phyloP scores from a whole-genome alignment of 2,888 invertebrate species.

The Meganola albula region DNA sequence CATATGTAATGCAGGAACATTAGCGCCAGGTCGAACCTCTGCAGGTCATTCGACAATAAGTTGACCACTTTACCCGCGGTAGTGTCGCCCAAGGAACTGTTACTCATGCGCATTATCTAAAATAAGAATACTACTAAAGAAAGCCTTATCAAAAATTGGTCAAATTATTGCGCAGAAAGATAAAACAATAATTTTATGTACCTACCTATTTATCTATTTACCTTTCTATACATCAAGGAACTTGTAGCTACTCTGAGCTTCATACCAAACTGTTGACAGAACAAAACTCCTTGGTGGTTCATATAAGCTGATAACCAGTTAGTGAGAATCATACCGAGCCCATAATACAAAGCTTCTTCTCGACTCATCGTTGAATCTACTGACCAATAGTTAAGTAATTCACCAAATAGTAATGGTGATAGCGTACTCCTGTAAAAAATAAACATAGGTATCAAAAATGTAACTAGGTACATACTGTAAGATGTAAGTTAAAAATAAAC shows the following conservation, averaged over 20 bases:
- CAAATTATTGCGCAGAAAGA: no score
- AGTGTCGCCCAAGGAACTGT: conserved; percentile 85
- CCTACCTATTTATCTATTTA: no score
- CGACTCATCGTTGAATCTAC: conserved; percentile 58
- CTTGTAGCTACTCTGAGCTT: conserved; percentile 83
- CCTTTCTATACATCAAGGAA: conserved; percentile 87
- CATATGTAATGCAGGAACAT: conserved; percentile 87
- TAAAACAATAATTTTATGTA: no score
- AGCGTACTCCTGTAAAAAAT: conserved; percentile 74
- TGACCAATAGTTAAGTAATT: conserved; percentile 71
- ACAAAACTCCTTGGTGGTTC: conserved; percentile 85
- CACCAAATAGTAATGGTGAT: conserved; percentile 80
- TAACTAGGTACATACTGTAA: no score
- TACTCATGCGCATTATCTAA: conserved; percentile 70
- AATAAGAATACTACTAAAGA: conserved; percentile 39
- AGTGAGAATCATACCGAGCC: conserved; percentile 60
- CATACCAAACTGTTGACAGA: conserved; percentile 83
- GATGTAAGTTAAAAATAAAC: no score
- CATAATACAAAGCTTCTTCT: conserved; percentile 76
- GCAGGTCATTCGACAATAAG: conserved; percentile 91
- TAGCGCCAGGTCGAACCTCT: conserved; percentile 87
- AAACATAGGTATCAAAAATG: no score
- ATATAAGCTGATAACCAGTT: conserved; percentile 74
- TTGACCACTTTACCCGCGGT: conserved; percentile 93
- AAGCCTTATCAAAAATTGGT: no score